Percentiles rank a stretch among this genome's conserved stretches.
phyloP scores from a whole-genome alignment of 2,888 invertebrate species.

The Papilio gigon region DNA sequence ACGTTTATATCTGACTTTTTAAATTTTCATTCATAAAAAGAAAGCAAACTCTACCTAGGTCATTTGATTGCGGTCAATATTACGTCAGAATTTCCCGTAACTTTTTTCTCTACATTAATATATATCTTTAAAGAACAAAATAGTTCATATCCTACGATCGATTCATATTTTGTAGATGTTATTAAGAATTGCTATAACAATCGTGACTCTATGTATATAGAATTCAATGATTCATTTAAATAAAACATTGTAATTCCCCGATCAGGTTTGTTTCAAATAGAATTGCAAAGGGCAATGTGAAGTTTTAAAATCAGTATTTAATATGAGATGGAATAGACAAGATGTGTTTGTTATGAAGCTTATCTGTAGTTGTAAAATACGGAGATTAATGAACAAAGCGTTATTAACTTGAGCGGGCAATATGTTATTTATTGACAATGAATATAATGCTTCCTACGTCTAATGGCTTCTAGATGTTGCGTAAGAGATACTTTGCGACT shows the following conservation, averaged over 20 bases:
- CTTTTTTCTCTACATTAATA: too few species aligned
- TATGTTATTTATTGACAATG: constrained; percentile 47
- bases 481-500: neutral
- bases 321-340: constrained; percentile 14
- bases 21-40: neutral
- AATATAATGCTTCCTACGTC: constrained; percentile 30
- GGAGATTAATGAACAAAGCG: constrained; percentile 51
- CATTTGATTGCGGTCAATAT: too few species aligned
- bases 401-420: constrained; percentile 46
- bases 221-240: constrained; percentile 7
- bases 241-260: neutral
- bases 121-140: too few species aligned
- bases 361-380: constrained; percentile 48
- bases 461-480: constrained; percentile 13
- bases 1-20: constrained; percentile 6
- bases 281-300: neutral
- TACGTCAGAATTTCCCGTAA: too few species aligned
- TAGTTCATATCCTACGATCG: too few species aligned
- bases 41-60: neutral
- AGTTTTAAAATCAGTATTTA: neutral
- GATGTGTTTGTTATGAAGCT: constrained; percentile 33
- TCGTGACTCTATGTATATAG: neutral
- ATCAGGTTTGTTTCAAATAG: neutral
- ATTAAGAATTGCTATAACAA: too few species aligned
- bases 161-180: too few species aligned